Conservation (phyloP, 1,140 invertebrate genomes). For the Paralvinella palmiformis region DNA sequence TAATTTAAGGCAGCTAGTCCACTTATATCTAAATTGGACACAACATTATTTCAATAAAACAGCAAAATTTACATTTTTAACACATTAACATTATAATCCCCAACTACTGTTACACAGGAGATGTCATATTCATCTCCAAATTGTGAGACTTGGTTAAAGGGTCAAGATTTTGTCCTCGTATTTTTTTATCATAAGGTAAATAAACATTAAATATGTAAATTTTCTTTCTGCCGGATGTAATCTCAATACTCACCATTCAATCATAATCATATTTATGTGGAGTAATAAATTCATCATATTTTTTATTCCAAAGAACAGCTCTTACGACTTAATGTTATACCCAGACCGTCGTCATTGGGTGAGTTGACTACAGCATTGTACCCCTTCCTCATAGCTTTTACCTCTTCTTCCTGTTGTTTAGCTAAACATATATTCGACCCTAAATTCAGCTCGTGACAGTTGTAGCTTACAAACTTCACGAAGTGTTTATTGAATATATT, state of each 20-base stretch:
- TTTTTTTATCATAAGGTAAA: slow-evolving; percentile 4
- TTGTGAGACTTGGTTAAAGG: neutral
- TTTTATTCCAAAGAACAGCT: slow-evolving; percentile 2
- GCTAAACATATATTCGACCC: neutral
- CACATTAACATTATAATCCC: slow-evolving; percentile 7
- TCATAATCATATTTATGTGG: slow-evolving; percentile 7
- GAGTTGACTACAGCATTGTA: neutral
- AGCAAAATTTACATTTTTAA: slow-evolving; percentile 5
- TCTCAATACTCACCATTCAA: neutral
- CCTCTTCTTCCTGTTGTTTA: slow-evolving; percentile 1
- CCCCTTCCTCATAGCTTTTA: neutral
- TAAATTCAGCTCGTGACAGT: neutral
- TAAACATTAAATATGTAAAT: slow-evolving; percentile 7
- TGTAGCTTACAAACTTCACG: neutral
- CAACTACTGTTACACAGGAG: neutral
- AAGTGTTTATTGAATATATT: neutral
- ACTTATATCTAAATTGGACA: neutral
- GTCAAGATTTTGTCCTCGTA: neutral
- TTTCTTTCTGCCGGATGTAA: neutral
- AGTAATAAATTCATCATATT: slow-evolving; percentile 8
- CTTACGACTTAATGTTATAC: neutral
- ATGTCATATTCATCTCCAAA: neutral
- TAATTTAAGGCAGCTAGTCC: slow-evolving; percentile 2
- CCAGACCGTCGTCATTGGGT: neutral
- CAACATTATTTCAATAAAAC: slow-evolving; percentile 5